Evolutionary conservation across 2,888 invertebrate species (phyloP), one percentile per base, ranked within the genome.

Genomic region (Notodonta dromedarius): DNA sequence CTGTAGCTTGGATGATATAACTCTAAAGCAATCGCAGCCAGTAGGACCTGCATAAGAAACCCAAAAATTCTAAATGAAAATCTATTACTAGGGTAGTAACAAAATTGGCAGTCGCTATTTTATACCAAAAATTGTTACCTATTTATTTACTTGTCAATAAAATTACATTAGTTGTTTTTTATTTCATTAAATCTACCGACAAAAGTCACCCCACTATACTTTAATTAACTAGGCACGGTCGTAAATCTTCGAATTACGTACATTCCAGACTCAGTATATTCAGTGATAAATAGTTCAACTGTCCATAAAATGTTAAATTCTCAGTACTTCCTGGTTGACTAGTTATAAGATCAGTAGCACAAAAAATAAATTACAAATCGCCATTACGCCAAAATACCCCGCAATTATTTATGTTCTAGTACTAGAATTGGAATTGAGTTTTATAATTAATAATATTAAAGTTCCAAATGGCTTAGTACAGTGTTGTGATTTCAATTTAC

Each of bases 281-380:
- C 14, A 2, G 13, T 56, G 56, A 62, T 56, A 59, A 58, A 65
- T 46, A n/a, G n/a, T 7, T 59, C 40, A 65, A 65, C 68, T 50
- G 59, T 56, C 62, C 64, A 63, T 66, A 14, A 67, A 64, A 66
- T 60, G 56, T 61, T 51, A 65, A 48, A 62, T 70, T 67, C 67
- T 12, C 54, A 59, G 35, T 60, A 64, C 59, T 73, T 76, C 76
- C 76, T 67, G 76, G 58, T 76, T 60, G 68, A 74, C 76, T 56
- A 63, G 64, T 71, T 70, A 62, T 39, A 39, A 59, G 13, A 59
- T 61, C 40, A 1, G 9, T 42, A 42, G 51, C 62, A 48, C 57
- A 73, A 67, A 73, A 71, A 67, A 57, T 54, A 16, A 9, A n/a
- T 62, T 55, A 64, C 62, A 65, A 65, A 70, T 63, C 52, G 53